Base-by-base conservation (phyloP, 2,797 vertebrate species). In the Anniella stebbinsi region DNA sequence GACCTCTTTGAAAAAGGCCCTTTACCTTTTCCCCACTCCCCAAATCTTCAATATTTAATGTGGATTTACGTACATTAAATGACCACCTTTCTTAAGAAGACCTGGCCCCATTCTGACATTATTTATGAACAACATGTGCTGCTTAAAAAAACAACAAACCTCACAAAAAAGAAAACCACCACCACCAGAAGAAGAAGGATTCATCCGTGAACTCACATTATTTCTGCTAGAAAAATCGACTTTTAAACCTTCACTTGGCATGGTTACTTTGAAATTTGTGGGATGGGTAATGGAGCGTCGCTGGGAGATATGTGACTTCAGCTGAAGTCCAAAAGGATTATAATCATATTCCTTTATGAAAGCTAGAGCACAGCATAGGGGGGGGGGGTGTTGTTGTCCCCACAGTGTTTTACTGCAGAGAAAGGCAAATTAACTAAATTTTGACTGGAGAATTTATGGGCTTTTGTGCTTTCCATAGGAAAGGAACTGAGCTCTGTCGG, bases 1-100 rank as follows among this genome's bases (percentile, higher is more conserved):
- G 97, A 97, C 97, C 97, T 97, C 96, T 97, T 96, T 96, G 97
- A 96, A 82, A 97, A 97, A 97, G 95, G 90, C 94, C 96, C 95
- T 97, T 96, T 96, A 94, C 94, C 30, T 48, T 13, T 4, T 23
- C 51, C 70, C 70, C 2, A 30, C 38, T 21, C 78, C 60, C 92
- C 95, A 93, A 88, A 97, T 97, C 97, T 96, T 97, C 97, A 98
- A 97, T 98, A 97, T 97, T 98, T 97, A 97, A 98, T 97, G 96
- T 94, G 96, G 96, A 97, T 97, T 97, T 97, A 98, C 97, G 97
- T 97, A 96, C 97, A 97, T 97, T 97, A 97, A 97, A 97, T 97
- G 96, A 96, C 96, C 97, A 97, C 96, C 96, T 97, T 97, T 94
- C 96, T 94, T 95, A 96, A 97, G 95, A 94, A 97, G 87, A 88